Conservation (phyloP, 1,140 invertebrate genomes). For the Theocolax elegans region DNA sequence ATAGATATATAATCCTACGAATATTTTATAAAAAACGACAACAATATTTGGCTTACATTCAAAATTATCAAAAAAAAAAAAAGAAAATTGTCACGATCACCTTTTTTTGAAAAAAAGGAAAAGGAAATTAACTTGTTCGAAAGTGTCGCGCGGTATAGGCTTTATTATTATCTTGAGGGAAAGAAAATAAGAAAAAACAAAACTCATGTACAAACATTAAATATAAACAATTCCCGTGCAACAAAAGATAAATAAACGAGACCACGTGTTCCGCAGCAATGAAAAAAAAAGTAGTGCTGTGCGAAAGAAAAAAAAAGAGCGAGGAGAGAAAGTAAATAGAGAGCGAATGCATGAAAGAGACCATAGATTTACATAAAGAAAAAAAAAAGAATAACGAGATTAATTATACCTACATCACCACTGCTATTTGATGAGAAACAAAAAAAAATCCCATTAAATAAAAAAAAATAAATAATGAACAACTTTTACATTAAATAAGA, state of each 20-base stretch:
- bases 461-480: too few species aligned
- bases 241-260: constrained; percentile 11
- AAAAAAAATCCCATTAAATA: too few species aligned
- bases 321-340: constrained; percentile 11
- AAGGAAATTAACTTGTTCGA: too few species aligned
- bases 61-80: too few species aligned
- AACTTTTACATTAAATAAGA: constrained; percentile 61
- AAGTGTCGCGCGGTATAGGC: too few species aligned
- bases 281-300: not conserved
- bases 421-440: constrained; percentile 46
- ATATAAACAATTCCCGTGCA: constrained; percentile 16
- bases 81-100: too few species aligned
- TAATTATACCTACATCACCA: constrained; percentile 41
- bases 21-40: too few species aligned
- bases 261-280: not conserved
- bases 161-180: constrained; percentile 9
- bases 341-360: constrained; percentile 15
- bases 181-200: too few species aligned
- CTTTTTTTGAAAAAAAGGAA: too few species aligned
- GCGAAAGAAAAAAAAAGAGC: not conserved
- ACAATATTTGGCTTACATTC: too few species aligned
- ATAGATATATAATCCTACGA: too few species aligned
- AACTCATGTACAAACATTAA: constrained; percentile 29
- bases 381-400: constrained; percentile 39
- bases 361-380: constrained; percentile 26